A percentile compares a stretch with the other conserved stretches of the same genome.
phyloP scores from a whole-genome alignment of 2,888 invertebrate species.

The Taphrorychus bicolor region DNA sequence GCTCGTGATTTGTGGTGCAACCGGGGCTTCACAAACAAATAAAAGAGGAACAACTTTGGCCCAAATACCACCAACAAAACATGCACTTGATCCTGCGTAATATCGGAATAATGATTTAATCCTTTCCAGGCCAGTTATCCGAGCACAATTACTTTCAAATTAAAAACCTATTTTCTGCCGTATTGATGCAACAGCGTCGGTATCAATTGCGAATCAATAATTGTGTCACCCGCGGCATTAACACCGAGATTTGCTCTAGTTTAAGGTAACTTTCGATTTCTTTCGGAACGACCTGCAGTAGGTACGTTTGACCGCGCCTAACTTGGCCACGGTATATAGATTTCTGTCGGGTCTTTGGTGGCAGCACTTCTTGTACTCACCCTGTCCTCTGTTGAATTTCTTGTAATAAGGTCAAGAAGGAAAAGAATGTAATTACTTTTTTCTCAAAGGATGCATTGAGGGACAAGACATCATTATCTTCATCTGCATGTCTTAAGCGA shows the following conservation, averaged over 20 bases:
- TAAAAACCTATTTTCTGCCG: constrained; percentile 39
- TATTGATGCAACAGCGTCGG: constrained; percentile 33
- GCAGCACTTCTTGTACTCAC: background rate
- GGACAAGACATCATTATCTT: background rate
- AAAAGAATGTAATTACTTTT: background rate
- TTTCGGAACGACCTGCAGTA: constrained; percentile 16
- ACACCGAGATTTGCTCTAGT: constrained; percentile 39
- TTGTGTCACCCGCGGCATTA: constrained; percentile 41
- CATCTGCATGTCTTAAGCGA: background rate
- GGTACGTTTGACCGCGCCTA: constrained; percentile 28
- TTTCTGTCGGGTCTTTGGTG: background rate
- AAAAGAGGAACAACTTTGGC: background rate
- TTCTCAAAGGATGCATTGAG: background rate
- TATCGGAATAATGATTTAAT: constrained; percentile 14
- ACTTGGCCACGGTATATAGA: constrained; percentile 2
- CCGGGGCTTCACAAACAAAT: background rate
- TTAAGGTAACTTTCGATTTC: constrained; percentile 42
- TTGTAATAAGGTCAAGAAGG: background rate
- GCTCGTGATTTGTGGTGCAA: background rate
- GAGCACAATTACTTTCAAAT: constrained; percentile 33
- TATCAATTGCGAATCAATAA: constrained; percentile 42
- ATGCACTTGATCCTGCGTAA: constrained; percentile 8
- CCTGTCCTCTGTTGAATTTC: background rate
- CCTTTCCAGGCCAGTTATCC: constrained; percentile 12
- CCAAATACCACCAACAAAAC: constrained; percentile 15